phyloP scores from a whole-genome alignment of 1,140 invertebrate genomes.

The Lepidurus arcticus region DNA sequence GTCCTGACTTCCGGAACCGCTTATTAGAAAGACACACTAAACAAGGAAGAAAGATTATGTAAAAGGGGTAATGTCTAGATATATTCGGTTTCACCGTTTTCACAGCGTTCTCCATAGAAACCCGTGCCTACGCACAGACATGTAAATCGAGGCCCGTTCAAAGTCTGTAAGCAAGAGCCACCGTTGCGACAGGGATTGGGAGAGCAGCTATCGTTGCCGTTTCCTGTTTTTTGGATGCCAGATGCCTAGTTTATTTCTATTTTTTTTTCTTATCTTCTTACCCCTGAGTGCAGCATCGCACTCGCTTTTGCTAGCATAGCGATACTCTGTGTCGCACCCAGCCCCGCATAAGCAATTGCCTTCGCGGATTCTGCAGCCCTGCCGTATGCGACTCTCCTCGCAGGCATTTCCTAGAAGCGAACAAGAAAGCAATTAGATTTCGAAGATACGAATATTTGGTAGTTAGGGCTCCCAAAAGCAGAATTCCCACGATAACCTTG shows the following conservation, averaged over 20 bases:
- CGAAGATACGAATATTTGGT: no score
- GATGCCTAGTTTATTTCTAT: neutral
- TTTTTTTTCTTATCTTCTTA: constrained; percentile 38
- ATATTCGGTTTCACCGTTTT: constrained; percentile 50
- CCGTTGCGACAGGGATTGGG: constrained; percentile 56
- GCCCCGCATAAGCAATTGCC: constrained; percentile 45
- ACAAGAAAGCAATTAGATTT: neutral
- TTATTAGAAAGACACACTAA: constrained; percentile 41
- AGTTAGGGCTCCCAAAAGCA: no score
- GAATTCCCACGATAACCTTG: no score
- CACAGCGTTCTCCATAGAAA: constrained; percentile 60
- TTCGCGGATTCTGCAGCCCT: constrained; percentile 41
- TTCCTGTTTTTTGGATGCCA: constrained; percentile 46
- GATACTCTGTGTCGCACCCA: constrained; percentile 49
- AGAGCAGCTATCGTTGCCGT: constrained; percentile 55
- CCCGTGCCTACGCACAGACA: constrained; percentile 67
- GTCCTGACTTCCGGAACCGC: constrained; percentile 44
- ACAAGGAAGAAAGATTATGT: constrained; percentile 23
- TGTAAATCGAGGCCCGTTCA: constrained; percentile 56
- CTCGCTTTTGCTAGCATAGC: constrained; percentile 46
- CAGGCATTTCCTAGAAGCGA: constrained; percentile 23
- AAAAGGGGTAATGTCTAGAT: constrained; percentile 27
- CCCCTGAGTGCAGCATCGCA: constrained; percentile 49
- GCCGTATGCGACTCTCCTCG: constrained; percentile 30
- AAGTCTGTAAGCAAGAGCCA: constrained; percentile 63